Evolutionary conservation across 2,797 vertebrate species (phyloP), one percentile per base, ranked within the genome.

Genomic region (Pitangus sulphuratus): DNA sequence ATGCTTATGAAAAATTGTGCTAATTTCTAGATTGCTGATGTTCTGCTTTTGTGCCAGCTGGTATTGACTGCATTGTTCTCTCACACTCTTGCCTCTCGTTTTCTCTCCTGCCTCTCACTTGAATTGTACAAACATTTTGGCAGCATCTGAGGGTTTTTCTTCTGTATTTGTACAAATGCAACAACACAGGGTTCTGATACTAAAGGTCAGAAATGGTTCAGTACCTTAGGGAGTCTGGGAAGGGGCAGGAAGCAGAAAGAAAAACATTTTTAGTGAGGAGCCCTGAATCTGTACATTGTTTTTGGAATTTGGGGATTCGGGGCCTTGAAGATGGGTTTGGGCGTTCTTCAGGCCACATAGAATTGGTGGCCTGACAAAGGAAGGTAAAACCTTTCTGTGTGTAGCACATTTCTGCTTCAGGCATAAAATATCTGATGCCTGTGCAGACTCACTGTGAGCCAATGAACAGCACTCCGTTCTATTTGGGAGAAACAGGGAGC

Each of bases 111-210:
- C 45, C 64, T 80, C 37, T 72, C 57, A 8, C 56, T 93, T 65
- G 33, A 84, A 40, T 72, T 78, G 4, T 37, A 56, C 1, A 9
- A 79, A 64, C 65, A 31, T 92, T 71, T 70, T 33, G 62, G 54
- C 65, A 69, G 58, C 3, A 3, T 75, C 77, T 70, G 56, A 35
- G 8, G 1, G 31, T 65, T 87, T 85, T 74, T 31, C 31, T 60
- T 69, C 78, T 89, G 33, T 40, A 5, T 89, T 87, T 92, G 51
- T 80, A 54, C 79, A 87, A 94, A 90, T 54, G 69, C 86, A 53
- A 30, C 37, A 31, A 57, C 83, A 48, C 31, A 48, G 64, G 60
- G 56, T 92, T 80, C 75, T 92, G 87, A 74, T 60, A 39, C 35
- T 33, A 0, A 68, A 40, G 87, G 87, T 93, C 72, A 85, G 61